Evolutionary conservation across 1,140 invertebrate species (phyloP).

Genomic region (Aphis gossypii): DNA sequence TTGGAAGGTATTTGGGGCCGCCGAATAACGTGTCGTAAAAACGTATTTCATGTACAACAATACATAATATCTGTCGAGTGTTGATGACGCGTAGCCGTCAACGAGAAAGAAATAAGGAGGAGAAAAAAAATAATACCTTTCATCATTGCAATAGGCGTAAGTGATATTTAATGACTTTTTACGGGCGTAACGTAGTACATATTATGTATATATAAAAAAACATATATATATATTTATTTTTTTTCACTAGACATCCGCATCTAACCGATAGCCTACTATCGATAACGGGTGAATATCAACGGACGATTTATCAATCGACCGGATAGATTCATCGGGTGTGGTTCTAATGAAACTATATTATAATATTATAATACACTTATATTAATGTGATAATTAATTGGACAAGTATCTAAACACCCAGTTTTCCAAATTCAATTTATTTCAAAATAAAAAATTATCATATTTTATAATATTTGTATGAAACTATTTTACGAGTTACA

Average conservation of each 20-base stretch:
- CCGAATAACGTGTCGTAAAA: conserved; percentile 1
- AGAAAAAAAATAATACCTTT: conserved; percentile 1
- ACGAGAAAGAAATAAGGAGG: not conserved
- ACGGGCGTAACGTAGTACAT: not conserved
- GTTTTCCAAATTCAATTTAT: no score
- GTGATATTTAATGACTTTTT: conserved; percentile 56
- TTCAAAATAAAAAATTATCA: no score
- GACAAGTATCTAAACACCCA: no score
- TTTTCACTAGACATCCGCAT: not conserved
- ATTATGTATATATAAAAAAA: not conserved
- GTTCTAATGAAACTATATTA: not conserved
- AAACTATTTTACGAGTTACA: no score
- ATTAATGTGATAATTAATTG: not conserved
- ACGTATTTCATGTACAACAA: conserved; percentile 20
- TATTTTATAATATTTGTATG: no score
- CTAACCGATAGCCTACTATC: not conserved
- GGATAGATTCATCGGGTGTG: conserved; percentile 30
- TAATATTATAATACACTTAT: not conserved
- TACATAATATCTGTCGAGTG: conserved; percentile 36
- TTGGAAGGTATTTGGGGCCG: not conserved
- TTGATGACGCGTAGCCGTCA: conserved; percentile 16
- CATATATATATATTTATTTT: not conserved
- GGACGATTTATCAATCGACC: not conserved
- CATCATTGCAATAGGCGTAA: conserved; percentile 30
- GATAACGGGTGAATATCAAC: not conserved